These are phyloP conservation scores for Sphaeramia orbicularis DNA, from an alignment of 2,797 vertebrate species.

Conservation along the genomic window DNA sequence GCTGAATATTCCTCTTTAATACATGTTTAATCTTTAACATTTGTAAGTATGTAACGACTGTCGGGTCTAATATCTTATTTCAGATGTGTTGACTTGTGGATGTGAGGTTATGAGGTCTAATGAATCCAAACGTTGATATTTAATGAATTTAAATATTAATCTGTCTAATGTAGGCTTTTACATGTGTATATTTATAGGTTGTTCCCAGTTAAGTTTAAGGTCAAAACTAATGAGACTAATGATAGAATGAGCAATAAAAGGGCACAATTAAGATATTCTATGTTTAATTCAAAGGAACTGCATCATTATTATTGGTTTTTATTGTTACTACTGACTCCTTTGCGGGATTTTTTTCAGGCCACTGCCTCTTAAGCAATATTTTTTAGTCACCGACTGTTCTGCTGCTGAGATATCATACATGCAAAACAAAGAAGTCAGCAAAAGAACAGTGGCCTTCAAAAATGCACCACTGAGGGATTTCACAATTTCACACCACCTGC, in stretches of 20 bases:
- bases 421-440: constrained; percentile 79
- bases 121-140: too few relatives aligned
- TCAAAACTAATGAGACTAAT: too few relatives aligned
- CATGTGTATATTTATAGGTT: background rate
- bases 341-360: background rate
- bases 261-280: constrained; percentile 21
- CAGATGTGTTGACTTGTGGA: too few relatives aligned
- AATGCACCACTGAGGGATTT: constrained; percentile 69
- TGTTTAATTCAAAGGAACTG: constrained; percentile 10
- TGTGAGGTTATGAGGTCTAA: too few relatives aligned
- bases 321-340: constrained; percentile 30
- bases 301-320: constrained; percentile 24
- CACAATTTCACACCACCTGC: constrained; percentile 70
- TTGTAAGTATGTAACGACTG: too few relatives aligned
- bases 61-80: too few relatives aligned
- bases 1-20: too few relatives aligned
- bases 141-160: too few relatives aligned
- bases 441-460: constrained; percentile 76
- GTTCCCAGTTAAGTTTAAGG: background rate
- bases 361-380: constrained; percentile 56
- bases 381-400: constrained; percentile 38
- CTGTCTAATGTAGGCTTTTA: background rate
- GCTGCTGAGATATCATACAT: constrained; percentile 74
- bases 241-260: background rate
- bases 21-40: too few relatives aligned